Conservation (phyloP, 2,113 vertebrate genomes). For the Sus scrofa region DNA sequence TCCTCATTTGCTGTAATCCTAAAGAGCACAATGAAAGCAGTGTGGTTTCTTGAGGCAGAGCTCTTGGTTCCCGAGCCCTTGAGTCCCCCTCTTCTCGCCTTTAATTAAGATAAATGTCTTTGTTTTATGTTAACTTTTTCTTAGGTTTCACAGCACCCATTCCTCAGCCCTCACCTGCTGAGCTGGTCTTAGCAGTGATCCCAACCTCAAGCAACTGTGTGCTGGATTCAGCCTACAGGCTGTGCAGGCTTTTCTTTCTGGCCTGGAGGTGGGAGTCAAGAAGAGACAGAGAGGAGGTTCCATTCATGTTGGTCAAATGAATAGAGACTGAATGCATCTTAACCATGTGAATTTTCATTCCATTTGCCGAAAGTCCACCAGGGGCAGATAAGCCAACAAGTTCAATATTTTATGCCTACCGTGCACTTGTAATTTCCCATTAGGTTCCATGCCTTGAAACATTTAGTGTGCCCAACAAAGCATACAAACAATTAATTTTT, state of each 20-base stretch:
- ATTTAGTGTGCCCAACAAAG: not conserved
- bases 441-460: not conserved
- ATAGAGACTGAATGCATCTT: not conserved
- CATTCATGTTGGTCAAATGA: not conserved
- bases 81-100: too few relatives aligned
- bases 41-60: too few relatives aligned
- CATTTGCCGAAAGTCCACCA: not conserved
- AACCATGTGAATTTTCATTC: not conserved
- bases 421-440: not conserved
- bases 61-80: too few relatives aligned
- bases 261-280: not conserved
- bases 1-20: too few relatives aligned
- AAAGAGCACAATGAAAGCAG: too few relatives aligned
- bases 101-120: too few relatives aligned
- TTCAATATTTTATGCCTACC: not conserved
- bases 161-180: too few relatives aligned
- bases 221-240: not conserved
- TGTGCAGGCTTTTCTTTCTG: not conserved
- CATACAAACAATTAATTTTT: not conserved
- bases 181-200: too few relatives aligned
- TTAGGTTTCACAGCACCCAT: too few relatives aligned
- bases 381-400: not conserved
- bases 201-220: too few relatives aligned
- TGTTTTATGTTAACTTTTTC: too few relatives aligned
- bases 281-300: not conserved